phyloP scores from a whole-genome alignment of 2,797 vertebrate genomes.

The Erithacus rubecula region DNA sequence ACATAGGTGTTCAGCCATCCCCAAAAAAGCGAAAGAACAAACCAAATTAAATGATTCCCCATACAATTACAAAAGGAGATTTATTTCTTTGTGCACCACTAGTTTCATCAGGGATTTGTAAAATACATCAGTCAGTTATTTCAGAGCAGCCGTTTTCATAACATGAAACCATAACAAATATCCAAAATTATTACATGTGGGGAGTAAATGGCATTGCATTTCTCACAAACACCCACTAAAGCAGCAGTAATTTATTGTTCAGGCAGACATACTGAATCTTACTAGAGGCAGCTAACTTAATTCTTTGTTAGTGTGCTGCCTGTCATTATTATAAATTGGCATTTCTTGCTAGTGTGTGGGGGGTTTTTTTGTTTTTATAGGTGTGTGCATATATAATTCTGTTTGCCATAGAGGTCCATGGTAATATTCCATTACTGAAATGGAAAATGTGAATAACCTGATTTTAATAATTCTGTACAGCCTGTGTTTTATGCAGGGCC shows the following conservation, averaged over 20 bases:
- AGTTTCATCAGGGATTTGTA: neutral
- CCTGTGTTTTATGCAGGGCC: neutral
- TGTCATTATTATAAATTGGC: neutral
- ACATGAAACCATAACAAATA: neutral
- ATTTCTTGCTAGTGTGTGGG: slow-evolving; percentile 18
- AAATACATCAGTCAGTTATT: neutral
- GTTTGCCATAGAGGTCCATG: neutral
- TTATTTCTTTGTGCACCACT: neutral
- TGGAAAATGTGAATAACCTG: neutral
- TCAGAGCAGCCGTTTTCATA: neutral
- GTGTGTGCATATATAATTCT: neutral
- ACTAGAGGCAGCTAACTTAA: neutral
- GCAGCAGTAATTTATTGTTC: neutral
- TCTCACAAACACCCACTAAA: slow-evolving; percentile 7
- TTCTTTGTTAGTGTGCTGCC: neutral
- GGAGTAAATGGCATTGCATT: neutral
- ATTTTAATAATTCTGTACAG: neutral
- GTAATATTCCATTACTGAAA: neutral
- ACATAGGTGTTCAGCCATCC: neutral
- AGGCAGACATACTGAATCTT: neutral
- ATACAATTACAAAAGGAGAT: neutral
- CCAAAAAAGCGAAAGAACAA: neutral
- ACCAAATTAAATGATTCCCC: neutral
- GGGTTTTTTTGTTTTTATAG: neutral
- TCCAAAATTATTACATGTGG: neutral